phyloP scores from a whole-genome alignment of 2,888 invertebrate genomes.

The Mycalesis mineus region DNA sequence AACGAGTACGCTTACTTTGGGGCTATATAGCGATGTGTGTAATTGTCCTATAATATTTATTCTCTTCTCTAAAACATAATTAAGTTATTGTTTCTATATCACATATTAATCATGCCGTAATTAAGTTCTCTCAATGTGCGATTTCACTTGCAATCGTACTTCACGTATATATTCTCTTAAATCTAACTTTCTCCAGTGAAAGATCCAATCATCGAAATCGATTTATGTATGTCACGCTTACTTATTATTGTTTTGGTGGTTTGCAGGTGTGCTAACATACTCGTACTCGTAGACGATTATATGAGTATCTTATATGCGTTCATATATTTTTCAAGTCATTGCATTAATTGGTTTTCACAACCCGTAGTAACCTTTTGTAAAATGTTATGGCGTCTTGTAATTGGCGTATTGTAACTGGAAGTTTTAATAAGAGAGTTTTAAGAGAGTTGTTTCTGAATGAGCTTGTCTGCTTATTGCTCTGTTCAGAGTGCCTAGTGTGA shows the following conservation, averaged over 20 bases:
- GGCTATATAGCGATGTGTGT: no score
- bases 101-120: constrained; percentile 7
- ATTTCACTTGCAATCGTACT: constrained; percentile 23
- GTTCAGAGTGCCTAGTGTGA: no score
- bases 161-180: constrained; percentile 22
- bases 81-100: constrained; percentile 10
- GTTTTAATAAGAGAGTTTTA: no score
- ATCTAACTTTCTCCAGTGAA: constrained; percentile 31
- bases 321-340: neutral
- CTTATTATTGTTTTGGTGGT: constrained; percentile 17
- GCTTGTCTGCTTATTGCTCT: no score
- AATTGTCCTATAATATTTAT: no score
- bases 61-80: no score
- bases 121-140: constrained; percentile 5
- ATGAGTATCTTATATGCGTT: neutral
- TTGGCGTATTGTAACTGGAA: no score
- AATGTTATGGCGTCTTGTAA: no score
- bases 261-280: constrained; percentile 7
- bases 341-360: neutral
- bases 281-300: no score
- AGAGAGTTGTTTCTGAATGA: no score
- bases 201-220: constrained; percentile 28
- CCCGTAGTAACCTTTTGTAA: no score
- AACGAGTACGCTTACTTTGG: no score
- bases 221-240: constrained; percentile 26